phyloP scores from a whole-genome alignment of 2,797 vertebrate genomes.

The Cryptoblepharus egeriae region DNA sequence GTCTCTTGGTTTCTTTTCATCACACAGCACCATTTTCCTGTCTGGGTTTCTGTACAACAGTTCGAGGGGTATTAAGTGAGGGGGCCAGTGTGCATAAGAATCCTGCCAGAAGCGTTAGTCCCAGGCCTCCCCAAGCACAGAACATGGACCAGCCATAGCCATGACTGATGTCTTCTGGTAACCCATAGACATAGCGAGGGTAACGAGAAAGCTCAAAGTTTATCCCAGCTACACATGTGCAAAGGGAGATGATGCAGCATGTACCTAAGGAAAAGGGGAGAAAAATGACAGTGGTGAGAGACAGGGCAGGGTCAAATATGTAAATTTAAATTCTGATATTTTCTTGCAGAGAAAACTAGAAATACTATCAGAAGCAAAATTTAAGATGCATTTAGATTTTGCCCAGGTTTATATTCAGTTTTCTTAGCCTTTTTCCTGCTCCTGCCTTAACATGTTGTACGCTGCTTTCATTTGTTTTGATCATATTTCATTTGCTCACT shows the following conservation, averaged over 20 bases:
- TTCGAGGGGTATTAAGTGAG: slow-evolving; percentile 90
- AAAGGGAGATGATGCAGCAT: slow-evolving; percentile 95
- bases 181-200: slow-evolving; percentile 91
- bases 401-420: background rate
- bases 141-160: slow-evolving; percentile 99
- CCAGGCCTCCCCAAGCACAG: slow-evolving; percentile 94
- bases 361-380: background rate
- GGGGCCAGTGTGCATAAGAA: slow-evolving; percentile 94
- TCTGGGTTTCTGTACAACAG: slow-evolving; percentile 88
- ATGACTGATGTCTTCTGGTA: slow-evolving; percentile 95
- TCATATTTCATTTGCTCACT: background rate
- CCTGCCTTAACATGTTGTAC: background rate
- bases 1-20: slow-evolving; percentile 68
- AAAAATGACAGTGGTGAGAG: background rate
- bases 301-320: background rate
- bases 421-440: background rate
- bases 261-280: slow-evolving; percentile 82
- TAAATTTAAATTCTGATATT: background rate
- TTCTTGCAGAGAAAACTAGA: background rate
- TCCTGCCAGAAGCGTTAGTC: slow-evolving; percentile 92
- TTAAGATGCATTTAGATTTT: background rate
- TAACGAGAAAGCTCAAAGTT: slow-evolving; percentile 94
- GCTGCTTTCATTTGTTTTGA: too few species aligned
- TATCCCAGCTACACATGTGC: slow-evolving; percentile 94
- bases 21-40: slow-evolving; percentile 94